Conservation (phyloP, 2,888 invertebrate genomes). For the Zaprionus bogoriensis region DNA sequence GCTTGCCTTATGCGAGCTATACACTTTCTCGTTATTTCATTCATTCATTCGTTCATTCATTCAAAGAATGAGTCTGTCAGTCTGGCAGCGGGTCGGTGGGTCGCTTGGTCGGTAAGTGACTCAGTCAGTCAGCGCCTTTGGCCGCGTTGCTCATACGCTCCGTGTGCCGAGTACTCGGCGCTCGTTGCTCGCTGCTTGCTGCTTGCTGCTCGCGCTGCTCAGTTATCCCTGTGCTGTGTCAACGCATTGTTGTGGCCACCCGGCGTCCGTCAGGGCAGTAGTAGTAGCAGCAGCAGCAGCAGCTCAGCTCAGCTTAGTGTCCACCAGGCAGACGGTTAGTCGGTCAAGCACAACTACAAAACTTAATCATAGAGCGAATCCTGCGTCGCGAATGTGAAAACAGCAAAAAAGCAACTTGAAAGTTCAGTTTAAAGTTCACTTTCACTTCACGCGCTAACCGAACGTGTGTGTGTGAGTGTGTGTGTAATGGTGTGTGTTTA, state of each 20-base stretch:
- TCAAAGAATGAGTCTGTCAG: constrained; percentile 14
- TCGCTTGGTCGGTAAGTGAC: constrained; percentile 22
- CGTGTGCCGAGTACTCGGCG: constrained; percentile 54
- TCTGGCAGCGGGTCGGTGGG: constrained; percentile 35
- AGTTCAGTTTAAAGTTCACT: neutral
- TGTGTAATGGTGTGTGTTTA: neutral
- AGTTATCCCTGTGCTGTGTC: constrained; percentile 75
- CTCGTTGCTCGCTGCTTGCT: constrained; percentile 44
- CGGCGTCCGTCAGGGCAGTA: constrained; percentile 46
- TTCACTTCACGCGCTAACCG: neutral
- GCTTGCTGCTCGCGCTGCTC: constrained; percentile 55
- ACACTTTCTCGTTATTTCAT: constrained; percentile 51
- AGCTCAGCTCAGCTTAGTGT: constrained; percentile 18
- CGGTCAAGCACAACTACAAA: constrained; percentile 15
- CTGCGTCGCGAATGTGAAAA: no score
- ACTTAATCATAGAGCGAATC: neutral
- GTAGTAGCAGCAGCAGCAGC: constrained; percentile 24
- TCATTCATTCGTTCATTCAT: constrained; percentile 65
- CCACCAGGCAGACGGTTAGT: constrained; percentile 61
- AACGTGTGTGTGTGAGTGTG: neutral
- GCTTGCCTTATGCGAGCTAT: constrained; percentile 44
- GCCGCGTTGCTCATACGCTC: constrained; percentile 72
- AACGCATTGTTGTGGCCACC: constrained; percentile 68
- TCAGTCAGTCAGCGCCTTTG: constrained; percentile 44
- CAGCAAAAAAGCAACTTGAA: neutral